These are phyloP conservation scores for Erebia epiphron DNA, from an alignment of 2,888 invertebrate genomes.

Conservation along the genomic window DNA sequence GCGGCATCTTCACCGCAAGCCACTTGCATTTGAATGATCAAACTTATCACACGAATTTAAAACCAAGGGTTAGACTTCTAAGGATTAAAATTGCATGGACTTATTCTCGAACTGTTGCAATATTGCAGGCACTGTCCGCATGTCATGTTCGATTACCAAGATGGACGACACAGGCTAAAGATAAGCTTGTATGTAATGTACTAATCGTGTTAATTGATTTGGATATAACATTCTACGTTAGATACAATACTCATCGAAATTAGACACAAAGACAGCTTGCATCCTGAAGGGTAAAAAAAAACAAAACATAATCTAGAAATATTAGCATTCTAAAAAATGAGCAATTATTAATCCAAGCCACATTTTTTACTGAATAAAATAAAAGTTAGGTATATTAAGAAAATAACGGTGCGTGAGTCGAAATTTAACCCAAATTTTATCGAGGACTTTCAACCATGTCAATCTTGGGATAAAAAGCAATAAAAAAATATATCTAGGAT, in stretches of 20 bases:
- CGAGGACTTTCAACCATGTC: neutral
- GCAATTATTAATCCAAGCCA: too few species aligned
- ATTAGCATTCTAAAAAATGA: too few species aligned
- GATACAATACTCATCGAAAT: neutral
- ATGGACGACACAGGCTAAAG: constrained; percentile 34
- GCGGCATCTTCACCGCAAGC: constrained; percentile 23
- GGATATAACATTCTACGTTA: constrained; percentile 28
- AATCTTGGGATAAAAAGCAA: neutral
- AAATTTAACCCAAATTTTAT: neutral
- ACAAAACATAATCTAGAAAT: too few species aligned
- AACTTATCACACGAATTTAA: constrained; percentile 13
- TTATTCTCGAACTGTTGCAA: neutral
- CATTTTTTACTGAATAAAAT: too few species aligned
- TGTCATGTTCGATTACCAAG: constrained; percentile 41
- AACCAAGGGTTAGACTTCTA: neutral
- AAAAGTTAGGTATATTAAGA: too few species aligned
- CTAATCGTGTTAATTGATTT: constrained; percentile 39
- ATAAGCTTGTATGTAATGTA: constrained; percentile 38
- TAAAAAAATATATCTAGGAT: constrained; percentile 5
- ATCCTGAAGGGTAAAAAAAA: too few species aligned
- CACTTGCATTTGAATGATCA: constrained; percentile 8
- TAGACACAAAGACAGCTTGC: too few species aligned
- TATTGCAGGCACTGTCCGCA: constrained; percentile 14
- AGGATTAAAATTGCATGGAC: constrained; percentile 8
- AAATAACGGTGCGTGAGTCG: too few species aligned